Percentiles rank a stretch among this genome's conserved stretches.
Conservation (phyloP, 2,888 invertebrate species). For the Cryptophagus acutangulus region DNA sequence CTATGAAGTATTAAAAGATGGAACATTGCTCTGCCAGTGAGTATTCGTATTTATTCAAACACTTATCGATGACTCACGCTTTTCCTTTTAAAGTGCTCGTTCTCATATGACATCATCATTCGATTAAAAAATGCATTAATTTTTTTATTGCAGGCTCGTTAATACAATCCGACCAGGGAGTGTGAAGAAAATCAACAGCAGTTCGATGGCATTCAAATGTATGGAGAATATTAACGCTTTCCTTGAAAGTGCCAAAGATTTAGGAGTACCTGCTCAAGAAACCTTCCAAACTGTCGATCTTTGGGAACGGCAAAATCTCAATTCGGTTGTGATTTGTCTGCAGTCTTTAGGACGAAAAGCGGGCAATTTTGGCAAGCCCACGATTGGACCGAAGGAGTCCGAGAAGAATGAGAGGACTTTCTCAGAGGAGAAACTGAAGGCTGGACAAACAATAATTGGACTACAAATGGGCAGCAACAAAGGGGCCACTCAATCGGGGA, state of each 20-base stretch:
- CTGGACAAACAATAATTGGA: constrained; percentile 89
- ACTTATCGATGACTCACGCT: constrained; percentile 1
- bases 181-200: constrained; percentile 86
- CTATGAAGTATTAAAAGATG: constrained; percentile 85
- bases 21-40: constrained; percentile 85
- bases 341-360: constrained; percentile 94
- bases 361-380: constrained; percentile 75
- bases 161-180: constrained; percentile 81
- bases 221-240: constrained; percentile 99
- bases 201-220: constrained; percentile 89
- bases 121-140: constrained; percentile 11
- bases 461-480: constrained; percentile 97
- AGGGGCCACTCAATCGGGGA: constrained; percentile 93
- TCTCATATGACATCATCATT: not conserved
- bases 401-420: constrained; percentile 93
- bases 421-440: constrained; percentile 88
- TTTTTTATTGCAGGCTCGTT: constrained; percentile 61
- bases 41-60: constrained; percentile 29
- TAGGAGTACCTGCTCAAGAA: constrained; percentile 92
- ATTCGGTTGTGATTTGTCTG: constrained; percentile 91
- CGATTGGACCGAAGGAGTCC: constrained; percentile 94
- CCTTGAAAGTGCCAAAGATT: constrained; percentile 71
- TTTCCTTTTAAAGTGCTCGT: not conserved
- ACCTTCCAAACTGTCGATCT: constrained; percentile 96
- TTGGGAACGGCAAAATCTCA: constrained; percentile 94